Conservation (phyloP, 2,113 vertebrate genomes). For the Osmerus eperlanus region DNA sequence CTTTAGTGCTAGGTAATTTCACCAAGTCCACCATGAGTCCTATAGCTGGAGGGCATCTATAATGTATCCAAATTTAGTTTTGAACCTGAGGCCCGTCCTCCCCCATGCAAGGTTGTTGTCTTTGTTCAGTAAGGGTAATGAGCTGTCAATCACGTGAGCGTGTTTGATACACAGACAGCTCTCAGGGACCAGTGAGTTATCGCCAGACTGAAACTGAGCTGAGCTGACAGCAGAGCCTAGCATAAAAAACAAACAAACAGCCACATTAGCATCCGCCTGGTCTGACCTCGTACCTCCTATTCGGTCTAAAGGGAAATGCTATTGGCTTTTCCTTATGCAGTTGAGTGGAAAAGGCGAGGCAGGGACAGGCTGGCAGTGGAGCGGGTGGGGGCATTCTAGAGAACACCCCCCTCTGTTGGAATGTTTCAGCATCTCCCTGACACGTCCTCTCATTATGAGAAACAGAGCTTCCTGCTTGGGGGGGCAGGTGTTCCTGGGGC, state of each 20-base stretch:
- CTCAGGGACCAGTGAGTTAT: conserved; percentile 38
- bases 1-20: neutral
- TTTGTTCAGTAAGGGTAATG: conserved; percentile 59
- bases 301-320: conserved; percentile 52
- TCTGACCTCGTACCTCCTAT: conserved; percentile 46
- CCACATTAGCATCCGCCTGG: conserved; percentile 45
- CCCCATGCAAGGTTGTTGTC: conserved; percentile 57
- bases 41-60: conserved; percentile 4
- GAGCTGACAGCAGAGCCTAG: neutral
- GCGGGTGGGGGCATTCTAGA: conserved; percentile 12
- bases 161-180: conserved; percentile 40
- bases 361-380: conserved; percentile 2
- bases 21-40: neutral
- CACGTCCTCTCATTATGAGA: conserved; percentile 58
- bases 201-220: conserved; percentile 39
- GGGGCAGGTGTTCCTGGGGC: conserved; percentile 52
- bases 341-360: neutral
- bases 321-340: conserved; percentile 41
- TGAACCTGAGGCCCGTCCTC: conserved; percentile 16
- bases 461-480: conserved; percentile 48
- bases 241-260: conserved; percentile 46
- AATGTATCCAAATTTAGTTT: neutral
- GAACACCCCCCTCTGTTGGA: conserved; percentile 30
- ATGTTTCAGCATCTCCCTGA: conserved; percentile 46
- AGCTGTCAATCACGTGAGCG: conserved; percentile 63